phyloP scores from a whole-genome alignment of 2,797 vertebrate genomes.

The Pagetopsis macropterus region DNA sequence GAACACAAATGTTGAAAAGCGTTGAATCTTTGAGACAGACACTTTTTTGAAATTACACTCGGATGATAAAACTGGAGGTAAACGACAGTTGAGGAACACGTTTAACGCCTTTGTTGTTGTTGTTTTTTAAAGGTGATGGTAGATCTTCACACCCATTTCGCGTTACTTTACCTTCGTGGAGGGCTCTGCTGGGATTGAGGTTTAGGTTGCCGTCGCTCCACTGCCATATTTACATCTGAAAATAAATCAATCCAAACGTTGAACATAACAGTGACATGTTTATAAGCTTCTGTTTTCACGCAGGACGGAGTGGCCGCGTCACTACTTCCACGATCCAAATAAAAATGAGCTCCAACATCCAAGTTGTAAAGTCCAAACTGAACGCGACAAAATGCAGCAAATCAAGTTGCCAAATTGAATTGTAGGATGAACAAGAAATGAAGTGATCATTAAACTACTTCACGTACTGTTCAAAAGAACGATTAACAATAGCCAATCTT shows the following conservation, averaged over 20 bases:
- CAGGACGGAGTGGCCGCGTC: slow-evolving; percentile 55
- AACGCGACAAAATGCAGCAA: slow-evolving; percentile 60
- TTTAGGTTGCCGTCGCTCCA: slow-evolving; percentile 97
- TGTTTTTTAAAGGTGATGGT: slow-evolving; percentile 56
- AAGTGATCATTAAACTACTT: slow-evolving; percentile 10
- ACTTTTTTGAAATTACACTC: slow-evolving; percentile 71
- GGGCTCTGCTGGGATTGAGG: slow-evolving; percentile 97
- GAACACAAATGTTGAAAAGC: slow-evolving; percentile 16
- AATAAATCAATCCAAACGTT: slow-evolving; percentile 99
- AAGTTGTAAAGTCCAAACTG: slow-evolving; percentile 65
- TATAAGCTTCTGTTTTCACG: slow-evolving; percentile 68
- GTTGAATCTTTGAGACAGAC: slow-evolving; percentile 75
- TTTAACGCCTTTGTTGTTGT: slow-evolving; percentile 31
- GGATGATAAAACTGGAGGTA: slow-evolving; percentile 40
- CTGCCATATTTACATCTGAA: slow-evolving; percentile 99
- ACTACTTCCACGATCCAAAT: slow-evolving; percentile 72
- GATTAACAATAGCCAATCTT: not conserved
- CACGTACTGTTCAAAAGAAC: slow-evolving; percentile 1
- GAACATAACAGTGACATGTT: slow-evolving; percentile 85
- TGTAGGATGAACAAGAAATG: slow-evolving; percentile 14
- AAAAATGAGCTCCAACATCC: slow-evolving; percentile 63
- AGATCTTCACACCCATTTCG: slow-evolving; percentile 79
- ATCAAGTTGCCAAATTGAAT: slow-evolving; percentile 31
- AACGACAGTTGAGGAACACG: slow-evolving; percentile 49
- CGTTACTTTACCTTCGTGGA: slow-evolving; percentile 98